Evolutionary conservation across 2,888 invertebrate genomes (phyloP).

Genomic region (Suillia variegata): DNA sequence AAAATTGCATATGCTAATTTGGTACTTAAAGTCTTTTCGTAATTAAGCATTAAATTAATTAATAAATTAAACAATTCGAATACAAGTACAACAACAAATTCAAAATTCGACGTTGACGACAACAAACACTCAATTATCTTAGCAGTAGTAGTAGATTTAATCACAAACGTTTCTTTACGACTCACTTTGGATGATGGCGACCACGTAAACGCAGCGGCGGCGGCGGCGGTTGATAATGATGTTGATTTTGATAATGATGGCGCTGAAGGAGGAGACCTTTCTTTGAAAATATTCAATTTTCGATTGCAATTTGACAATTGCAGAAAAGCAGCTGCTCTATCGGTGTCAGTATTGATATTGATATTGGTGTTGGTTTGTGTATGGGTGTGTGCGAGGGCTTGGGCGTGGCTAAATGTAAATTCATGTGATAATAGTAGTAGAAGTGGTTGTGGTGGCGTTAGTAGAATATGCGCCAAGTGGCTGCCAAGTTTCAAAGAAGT

Average conservation of each 20-base stretch:
- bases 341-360: neutral
- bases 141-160: constrained; percentile 19
- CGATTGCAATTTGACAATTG: neutral
- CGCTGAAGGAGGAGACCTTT: constrained; percentile 7
- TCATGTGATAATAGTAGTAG: constrained; percentile 22
- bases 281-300: neutral
- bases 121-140: constrained; percentile 30
- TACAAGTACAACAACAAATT: neutral
- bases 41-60: constrained; percentile 7
- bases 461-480: constrained; percentile 2
- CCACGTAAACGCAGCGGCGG: neutral
- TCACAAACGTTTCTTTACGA: constrained; percentile 16
- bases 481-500: constrained; percentile 23
- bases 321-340: neutral
- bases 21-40: constrained; percentile 50
- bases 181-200: constrained; percentile 7
- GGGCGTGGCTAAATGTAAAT: constrained; percentile 28
- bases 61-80: neutral
- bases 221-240: constrained; percentile 2
- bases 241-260: constrained; percentile 13
- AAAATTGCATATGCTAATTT: constrained; percentile 50
- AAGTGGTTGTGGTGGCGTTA: constrained; percentile 23
- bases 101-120: neutral
- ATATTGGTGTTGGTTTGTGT: constrained; percentile 10
- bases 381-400: constrained; percentile 23